These are phyloP conservation scores for Dynastes tityus DNA, from an alignment of 2,888 invertebrate species.

Conservation along the genomic window DNA sequence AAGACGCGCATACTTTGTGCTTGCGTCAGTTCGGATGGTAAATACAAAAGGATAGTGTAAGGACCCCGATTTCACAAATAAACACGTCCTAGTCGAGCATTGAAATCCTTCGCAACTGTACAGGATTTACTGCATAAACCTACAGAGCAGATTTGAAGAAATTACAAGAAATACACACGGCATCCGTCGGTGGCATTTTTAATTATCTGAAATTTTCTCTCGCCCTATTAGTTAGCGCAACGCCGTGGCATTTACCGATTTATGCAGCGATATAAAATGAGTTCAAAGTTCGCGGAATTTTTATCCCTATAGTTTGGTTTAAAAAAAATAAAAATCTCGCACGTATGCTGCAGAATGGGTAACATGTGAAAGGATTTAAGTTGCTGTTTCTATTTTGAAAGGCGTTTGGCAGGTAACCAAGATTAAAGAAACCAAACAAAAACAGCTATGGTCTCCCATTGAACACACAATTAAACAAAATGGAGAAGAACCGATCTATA, in stretches of 20 bases:
- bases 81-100: slow-evolving; percentile 28
- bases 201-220: background rate
- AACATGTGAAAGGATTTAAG: too few species aligned
- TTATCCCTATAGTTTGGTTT: background rate
- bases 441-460: too few species aligned
- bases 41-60: slow-evolving; percentile 20
- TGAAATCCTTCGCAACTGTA: slow-evolving; percentile 37
- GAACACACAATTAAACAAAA: too few species aligned
- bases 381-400: too few species aligned
- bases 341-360: too few species aligned
- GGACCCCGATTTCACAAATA: slow-evolving; percentile 24
- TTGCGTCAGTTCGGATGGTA: slow-evolving; percentile 10
- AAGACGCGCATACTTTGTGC: slow-evolving; percentile 8
- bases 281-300: background rate
- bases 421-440: too few species aligned
- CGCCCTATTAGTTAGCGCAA: background rate
- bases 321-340: too few species aligned
- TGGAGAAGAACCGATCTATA: too few species aligned
- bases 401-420: too few species aligned
- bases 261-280: background rate
- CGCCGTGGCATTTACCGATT: background rate
- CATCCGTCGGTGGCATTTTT: slow-evolving; percentile 4
- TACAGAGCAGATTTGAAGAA: background rate
- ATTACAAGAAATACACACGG: background rate
- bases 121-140: slow-evolving; percentile 37